These are phyloP conservation scores for Scartelaos histophorus DNA, from an alignment of 2,113 vertebrate genomes.

Conservation along the genomic window DNA sequence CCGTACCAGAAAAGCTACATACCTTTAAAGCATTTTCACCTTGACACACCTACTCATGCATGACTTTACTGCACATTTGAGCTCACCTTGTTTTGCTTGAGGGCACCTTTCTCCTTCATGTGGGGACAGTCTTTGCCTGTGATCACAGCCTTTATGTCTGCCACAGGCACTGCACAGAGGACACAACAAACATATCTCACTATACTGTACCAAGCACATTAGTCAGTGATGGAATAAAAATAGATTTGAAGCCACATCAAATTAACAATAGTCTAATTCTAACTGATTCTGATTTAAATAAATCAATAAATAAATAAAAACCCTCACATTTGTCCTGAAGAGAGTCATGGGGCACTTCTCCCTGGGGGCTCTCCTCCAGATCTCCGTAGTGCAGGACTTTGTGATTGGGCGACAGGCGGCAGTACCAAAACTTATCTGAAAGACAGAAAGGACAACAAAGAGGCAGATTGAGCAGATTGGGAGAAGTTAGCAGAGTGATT, in stretches of 20 bases:
- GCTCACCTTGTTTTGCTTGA: slow-evolving; percentile 98
- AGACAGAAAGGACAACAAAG: slow-evolving; percentile 18
- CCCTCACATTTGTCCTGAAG: slow-evolving; percentile 97
- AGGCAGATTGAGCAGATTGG: slow-evolving; percentile 27
- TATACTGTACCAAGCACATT: not conserved
- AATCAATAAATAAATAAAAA: not conserved
- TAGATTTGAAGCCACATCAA: not conserved
- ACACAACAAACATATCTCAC: slow-evolving; percentile 28
- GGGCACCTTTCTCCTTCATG: slow-evolving; percentile 99
- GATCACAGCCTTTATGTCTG: slow-evolving; percentile 98
- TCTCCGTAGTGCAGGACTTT: slow-evolving; percentile 99
- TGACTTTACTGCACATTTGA: slow-evolving; percentile 4
- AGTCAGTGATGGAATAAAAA: not conserved
- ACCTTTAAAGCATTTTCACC: not conserved
- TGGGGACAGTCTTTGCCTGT: slow-evolving; percentile 99
- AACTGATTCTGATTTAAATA: not conserved
- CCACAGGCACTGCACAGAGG: slow-evolving; percentile 89
- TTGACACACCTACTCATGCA: not conserved
- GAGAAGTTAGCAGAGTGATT: slow-evolving; percentile 42
- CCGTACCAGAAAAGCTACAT: no score
- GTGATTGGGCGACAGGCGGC: slow-evolving; percentile 97
- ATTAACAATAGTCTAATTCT: not conserved
- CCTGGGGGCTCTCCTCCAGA: slow-evolving; percentile 95
- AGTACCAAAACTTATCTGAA: slow-evolving; percentile 99
- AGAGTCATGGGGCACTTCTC: slow-evolving; percentile 95